Evolutionary conservation across 2,888 invertebrate genomes (phyloP).

Genomic region (Drosophila robusta): DNA sequence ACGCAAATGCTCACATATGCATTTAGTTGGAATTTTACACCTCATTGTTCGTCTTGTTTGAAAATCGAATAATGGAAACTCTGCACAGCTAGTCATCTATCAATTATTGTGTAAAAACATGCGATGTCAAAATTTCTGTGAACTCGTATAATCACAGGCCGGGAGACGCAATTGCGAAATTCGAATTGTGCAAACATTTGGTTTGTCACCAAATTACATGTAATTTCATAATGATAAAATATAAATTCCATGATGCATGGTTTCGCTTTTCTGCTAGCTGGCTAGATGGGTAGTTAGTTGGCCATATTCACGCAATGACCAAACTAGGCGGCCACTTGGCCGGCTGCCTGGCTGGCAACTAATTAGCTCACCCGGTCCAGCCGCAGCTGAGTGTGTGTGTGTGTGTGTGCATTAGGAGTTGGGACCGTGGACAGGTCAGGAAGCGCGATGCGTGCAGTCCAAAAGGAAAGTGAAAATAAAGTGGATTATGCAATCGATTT

Average conservation of each 20-base stretch:
- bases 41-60: no score
- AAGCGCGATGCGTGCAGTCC: slow-evolving; percentile 61
- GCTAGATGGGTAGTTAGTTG: slow-evolving; percentile 10
- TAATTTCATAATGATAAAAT: slow-evolving; percentile 51
- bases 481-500: slow-evolving; percentile 59
- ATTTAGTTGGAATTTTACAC: no score
- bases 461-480: slow-evolving; percentile 37
- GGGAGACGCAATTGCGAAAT: slow-evolving; percentile 2
- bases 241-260: slow-evolving; percentile 33
- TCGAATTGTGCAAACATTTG: slow-evolving; percentile 33
- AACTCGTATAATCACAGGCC: slow-evolving; percentile 9
- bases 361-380: slow-evolving; percentile 35
- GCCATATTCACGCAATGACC: slow-evolving; percentile 26
- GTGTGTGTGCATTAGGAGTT: slow-evolving; percentile 9
- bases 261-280: slow-evolving; percentile 11
- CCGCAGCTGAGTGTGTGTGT: no score
- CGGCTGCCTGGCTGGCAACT: slow-evolving; percentile 29
- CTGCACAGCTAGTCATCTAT: neutral
- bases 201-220: slow-evolving; percentile 31
- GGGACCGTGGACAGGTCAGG: slow-evolving; percentile 44
- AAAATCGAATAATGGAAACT: no score
- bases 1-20: no score
- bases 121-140: neutral
- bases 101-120: neutral
- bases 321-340: slow-evolving; percentile 40